A percentile compares a stretch with the other conserved stretches of the same genome.
phyloP scores from a whole-genome alignment of 2,888 invertebrate species.

The Netelia virgata region DNA sequence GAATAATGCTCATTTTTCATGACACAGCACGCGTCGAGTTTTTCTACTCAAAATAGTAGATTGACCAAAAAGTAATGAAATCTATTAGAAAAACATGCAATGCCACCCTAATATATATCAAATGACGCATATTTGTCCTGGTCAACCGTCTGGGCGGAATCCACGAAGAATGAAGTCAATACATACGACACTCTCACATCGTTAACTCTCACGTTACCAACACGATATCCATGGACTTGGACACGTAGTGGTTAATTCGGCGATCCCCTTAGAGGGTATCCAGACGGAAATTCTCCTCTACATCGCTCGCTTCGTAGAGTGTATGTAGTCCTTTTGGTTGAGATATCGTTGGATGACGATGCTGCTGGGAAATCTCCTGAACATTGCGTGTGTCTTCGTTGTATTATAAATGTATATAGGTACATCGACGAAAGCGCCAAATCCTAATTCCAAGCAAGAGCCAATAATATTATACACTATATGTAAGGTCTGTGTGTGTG shows the following conservation, averaged over 20 bases:
- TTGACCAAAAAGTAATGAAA: too few species aligned
- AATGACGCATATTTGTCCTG: too few species aligned
- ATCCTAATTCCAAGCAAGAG: constrained; percentile 31
- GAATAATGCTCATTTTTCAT: too few species aligned
- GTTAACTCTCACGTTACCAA: not conserved
- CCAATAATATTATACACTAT: constrained; percentile 18
- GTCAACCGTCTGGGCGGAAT: too few species aligned
- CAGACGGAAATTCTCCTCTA: not conserved
- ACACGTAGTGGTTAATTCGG: not conserved
- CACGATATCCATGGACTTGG: not conserved
- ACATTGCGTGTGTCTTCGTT: constrained; percentile 12
- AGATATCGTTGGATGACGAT: not conserved
- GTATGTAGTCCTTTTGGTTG: not conserved
- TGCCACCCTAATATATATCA: too few species aligned
- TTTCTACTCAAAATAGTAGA: too few species aligned
- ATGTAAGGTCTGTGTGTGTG: not conserved
- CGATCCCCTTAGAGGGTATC: not conserved
- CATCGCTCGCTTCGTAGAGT: not conserved
- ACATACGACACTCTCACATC: not conserved
- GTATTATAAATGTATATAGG: not conserved
- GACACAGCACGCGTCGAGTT: too few species aligned
- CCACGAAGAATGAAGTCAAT: not conserved
- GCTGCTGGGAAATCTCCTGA: constrained; percentile 44
- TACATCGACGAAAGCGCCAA: not conserved
- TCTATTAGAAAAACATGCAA: too few species aligned